These are phyloP conservation scores for Xylota segnis DNA, from an alignment of 2,888 invertebrate genomes.

Conservation along the genomic window DNA sequence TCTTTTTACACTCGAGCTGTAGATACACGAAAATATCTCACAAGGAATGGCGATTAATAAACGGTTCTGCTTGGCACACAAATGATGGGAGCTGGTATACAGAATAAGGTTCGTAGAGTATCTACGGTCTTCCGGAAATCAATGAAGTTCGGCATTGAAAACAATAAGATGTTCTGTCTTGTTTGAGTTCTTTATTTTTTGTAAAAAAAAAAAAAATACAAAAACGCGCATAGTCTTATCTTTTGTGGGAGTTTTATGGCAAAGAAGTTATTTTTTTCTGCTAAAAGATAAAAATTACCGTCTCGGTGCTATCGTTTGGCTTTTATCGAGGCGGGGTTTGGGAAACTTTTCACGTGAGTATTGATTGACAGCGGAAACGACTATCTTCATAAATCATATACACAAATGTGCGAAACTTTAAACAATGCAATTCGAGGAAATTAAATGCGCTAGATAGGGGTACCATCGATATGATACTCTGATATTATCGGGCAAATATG, in stretches of 20 bases:
- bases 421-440: conserved; percentile 7
- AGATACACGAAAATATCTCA: not conserved
- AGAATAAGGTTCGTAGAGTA: not conserved
- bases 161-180: not conserved
- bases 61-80: conserved; percentile 2
- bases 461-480: not conserved
- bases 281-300: not conserved
- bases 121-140: not conserved
- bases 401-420: not conserved
- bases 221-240: not conserved
- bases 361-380: not conserved
- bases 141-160: not conserved
- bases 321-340: not conserved
- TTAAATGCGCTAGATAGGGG: not conserved
- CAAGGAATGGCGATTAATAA: conserved; percentile 45
- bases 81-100: not conserved
- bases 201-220: not conserved
- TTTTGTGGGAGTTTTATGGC: not conserved
- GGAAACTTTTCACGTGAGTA: not conserved
- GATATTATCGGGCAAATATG: no score
- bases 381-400: not conserved
- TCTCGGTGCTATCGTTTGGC: not conserved
- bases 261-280: not conserved
- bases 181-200: not conserved
- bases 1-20: conserved; percentile 52